Percentiles rank a stretch among this genome's conserved stretches.
Conservation (phyloP, 1,140 invertebrate species). For the Papilio glaucus region DNA sequence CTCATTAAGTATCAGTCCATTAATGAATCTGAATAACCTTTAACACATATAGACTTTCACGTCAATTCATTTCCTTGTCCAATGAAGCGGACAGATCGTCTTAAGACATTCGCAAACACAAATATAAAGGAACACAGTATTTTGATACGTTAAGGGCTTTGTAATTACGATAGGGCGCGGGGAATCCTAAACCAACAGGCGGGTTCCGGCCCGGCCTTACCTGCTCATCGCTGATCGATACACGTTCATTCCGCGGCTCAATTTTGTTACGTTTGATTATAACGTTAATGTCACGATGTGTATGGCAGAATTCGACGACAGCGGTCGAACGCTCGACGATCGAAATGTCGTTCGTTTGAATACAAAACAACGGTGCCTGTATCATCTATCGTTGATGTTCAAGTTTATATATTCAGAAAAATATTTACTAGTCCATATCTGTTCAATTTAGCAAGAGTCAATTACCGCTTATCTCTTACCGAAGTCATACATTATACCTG, state of each 20-base stretch:
- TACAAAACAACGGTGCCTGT: too few relatives aligned
- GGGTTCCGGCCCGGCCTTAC: constrained; percentile 6
- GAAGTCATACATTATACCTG: too few relatives aligned
- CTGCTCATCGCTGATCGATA: constrained; percentile 21
- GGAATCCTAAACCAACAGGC: constrained; percentile 49
- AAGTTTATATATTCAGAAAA: too few relatives aligned
- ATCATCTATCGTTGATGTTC: too few relatives aligned
- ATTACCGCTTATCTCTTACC: too few relatives aligned
- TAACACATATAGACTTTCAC: not conserved
- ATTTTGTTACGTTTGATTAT: constrained; percentile 25
- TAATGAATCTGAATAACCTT: not conserved
- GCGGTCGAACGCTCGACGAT: too few relatives aligned
- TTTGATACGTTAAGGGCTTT: constrained; percentile 47
- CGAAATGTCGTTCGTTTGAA: too few relatives aligned
- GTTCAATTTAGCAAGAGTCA: too few relatives aligned
- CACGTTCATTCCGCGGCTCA: not conserved
- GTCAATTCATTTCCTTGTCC: constrained; percentile 5
- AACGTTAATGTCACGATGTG: too few relatives aligned
- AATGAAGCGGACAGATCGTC: constrained; percentile 23
- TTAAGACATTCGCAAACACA: constrained; percentile 41
- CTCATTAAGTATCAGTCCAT: not conserved
- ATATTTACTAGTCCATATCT: too few relatives aligned
- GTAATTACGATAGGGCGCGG: constrained; percentile 44
- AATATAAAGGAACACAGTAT: constrained; percentile 34
- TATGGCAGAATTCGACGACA: too few relatives aligned